Evolutionary conservation across 2,113 vertebrate species (phyloP), one percentile per base, ranked within the genome.

Genomic region (Odobenus rosmarus): DNA sequence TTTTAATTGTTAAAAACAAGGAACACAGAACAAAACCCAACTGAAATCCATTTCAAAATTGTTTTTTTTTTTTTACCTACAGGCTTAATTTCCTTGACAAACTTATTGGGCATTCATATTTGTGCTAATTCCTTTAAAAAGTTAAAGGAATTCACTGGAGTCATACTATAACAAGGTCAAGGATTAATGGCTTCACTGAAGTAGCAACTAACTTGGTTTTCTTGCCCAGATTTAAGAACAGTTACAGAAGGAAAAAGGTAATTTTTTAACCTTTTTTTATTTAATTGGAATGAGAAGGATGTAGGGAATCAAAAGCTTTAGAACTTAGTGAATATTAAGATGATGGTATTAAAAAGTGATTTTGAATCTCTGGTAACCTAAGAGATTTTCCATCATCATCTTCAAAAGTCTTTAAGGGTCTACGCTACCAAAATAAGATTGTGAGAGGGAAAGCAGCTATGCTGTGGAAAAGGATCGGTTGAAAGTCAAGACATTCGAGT

Each of bases 211-310:
- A 94, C 13, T 92, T 90, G 42, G 4, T 93, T 95, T 85, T 81
- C n/a, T 74, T 86, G 39, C 14, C n/a, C 64, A 85, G 62, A 74
- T 67, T 91, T 86, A 42, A 97, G 39, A 96, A 80, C n/a, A 89
- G 62, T 82, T 85, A 94, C n/a, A 92, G 19, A 87, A 93, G 53
- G 13, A 55, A 92, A 92, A 95, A 42, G 5, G 4, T 10, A 24
- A 1, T 14, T 64, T 77, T 72, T 79, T 36, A 76, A 53, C 9
- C 33, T 9, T 93, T 93, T 96, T 62, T 87, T 13, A 11, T 91
- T 93, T 89, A 93, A 71, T 77, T 96, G 55, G 53, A 97, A 91
- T 82, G 4, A 86, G 15, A 95, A 96, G 31, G 33, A 96, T 93
- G 10, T n/a, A 53, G 39, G 31, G 46, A 79, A 36, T 55, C 39